Conservation (phyloP, 2,113 vertebrate genomes). For the Dicerorhinus sumatrensis region DNA sequence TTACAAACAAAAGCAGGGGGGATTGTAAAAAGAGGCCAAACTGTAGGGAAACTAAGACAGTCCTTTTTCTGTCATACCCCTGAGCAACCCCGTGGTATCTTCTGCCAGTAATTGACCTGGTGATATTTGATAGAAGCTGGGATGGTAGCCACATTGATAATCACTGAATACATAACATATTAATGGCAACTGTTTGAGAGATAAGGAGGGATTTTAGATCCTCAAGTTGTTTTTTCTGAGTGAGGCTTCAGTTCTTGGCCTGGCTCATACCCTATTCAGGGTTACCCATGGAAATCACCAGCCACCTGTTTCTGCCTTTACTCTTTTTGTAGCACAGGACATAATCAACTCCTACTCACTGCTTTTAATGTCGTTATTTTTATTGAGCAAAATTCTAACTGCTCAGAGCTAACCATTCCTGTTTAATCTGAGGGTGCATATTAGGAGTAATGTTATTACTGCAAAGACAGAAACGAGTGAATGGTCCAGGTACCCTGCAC, state of each 20-base stretch:
- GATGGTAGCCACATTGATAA: neutral
- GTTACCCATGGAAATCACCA: constrained; percentile 11
- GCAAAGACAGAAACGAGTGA: constrained; percentile 23
- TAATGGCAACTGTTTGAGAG: constrained; percentile 52
- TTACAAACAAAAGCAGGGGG: neutral
- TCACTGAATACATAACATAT: constrained; percentile 10
- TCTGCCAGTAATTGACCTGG: neutral
- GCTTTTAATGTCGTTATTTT: constrained; percentile 61
- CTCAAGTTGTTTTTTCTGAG: neutral
- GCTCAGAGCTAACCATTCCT: constrained; percentile 48
- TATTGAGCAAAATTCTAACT: constrained; percentile 52
- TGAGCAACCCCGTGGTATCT: neutral
- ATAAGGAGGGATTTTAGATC: neutral
- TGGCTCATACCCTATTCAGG: neutral
- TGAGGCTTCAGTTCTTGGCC: constrained; percentile 1
- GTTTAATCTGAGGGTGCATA: neutral
- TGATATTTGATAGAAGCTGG: neutral
- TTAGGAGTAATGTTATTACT: neutral
- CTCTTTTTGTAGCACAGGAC: neutral
- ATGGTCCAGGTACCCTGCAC: neutral
- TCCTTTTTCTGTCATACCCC: neutral
- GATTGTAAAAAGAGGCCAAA: neutral
- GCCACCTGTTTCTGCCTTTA: constrained; percentile 49
- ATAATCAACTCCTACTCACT: constrained; percentile 5
- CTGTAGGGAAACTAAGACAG: neutral